phyloP scores from a whole-genome alignment of 2,888 invertebrate genomes.

The Pasiphila rectangulata region DNA sequence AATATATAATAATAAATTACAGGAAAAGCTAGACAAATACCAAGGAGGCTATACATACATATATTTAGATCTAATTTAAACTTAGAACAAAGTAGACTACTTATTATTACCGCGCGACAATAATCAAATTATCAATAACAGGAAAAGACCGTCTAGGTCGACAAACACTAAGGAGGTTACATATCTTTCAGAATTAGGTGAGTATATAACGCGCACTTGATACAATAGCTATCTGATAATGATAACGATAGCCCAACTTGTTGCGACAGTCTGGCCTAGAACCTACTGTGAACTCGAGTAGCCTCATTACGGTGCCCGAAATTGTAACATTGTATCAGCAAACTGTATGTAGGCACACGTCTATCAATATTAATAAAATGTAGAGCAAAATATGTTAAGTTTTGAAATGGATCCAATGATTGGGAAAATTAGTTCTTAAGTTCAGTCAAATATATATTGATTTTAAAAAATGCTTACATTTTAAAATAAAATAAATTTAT shows the following conservation, averaged over 20 bases:
- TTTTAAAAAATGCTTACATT: no score
- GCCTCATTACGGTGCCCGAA: constrained; percentile 61
- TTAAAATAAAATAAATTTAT: no score
- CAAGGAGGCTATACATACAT: no score
- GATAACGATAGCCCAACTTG: constrained; percentile 52
- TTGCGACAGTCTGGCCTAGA: constrained; percentile 75
- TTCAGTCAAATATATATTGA: no score
- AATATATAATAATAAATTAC: no score
- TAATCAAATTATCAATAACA: constrained; percentile 40
- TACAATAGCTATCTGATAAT: constrained; percentile 50
- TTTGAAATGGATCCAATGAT: no score
- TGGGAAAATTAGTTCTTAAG: no score
- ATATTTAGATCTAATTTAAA: not conserved
- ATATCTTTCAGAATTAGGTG: constrained; percentile 49
- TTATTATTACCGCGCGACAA: constrained; percentile 6
- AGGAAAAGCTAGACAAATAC: no score
- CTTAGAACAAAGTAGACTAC: not conserved
- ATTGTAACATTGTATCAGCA: constrained; percentile 47
- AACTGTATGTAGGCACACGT: not conserved
- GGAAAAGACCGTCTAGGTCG: constrained; percentile 50
- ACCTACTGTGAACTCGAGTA: constrained; percentile 68
- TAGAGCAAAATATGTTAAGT: not conserved
- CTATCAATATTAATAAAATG: not conserved
- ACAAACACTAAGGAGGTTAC: constrained; percentile 48
- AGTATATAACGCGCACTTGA: constrained; percentile 48